Conservation (phyloP, 2,113 vertebrate species). For the Neodon shergylaensis region DNA sequence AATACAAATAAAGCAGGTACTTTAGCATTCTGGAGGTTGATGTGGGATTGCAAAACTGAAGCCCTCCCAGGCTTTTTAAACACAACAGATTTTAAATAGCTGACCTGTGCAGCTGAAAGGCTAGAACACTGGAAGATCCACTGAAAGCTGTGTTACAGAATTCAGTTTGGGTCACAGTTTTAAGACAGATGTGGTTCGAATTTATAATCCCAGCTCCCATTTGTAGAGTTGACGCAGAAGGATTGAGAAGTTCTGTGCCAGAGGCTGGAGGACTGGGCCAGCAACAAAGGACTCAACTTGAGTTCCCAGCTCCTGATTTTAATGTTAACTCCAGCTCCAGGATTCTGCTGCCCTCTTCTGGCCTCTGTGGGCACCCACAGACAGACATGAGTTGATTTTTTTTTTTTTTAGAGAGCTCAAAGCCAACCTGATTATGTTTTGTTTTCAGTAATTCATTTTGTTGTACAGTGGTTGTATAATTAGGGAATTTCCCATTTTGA, state of each 20-base stretch:
- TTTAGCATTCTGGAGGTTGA: neutral
- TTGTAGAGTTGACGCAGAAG: neutral
- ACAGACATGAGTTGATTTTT: too few relatives aligned
- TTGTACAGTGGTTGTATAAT: neutral
- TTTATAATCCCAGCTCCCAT: neutral
- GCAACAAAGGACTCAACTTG: neutral
- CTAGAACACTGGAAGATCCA: neutral
- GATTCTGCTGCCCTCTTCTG: neutral
- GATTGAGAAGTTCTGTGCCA: neutral
- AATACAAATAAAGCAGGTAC: neutral
- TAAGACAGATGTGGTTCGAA: neutral
- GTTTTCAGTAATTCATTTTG: neutral
- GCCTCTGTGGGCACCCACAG: neutral
- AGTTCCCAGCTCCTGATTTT: neutral
- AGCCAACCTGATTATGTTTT: neutral
- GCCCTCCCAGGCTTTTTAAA: neutral
- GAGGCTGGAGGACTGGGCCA: neutral
- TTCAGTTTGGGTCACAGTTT: neutral
- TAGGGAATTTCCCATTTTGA: conserved; percentile 34
- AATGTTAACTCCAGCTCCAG: neutral
- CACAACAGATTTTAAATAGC: neutral
- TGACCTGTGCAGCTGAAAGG: conserved; percentile 4
- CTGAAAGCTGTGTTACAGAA: neutral
- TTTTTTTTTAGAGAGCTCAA: too few relatives aligned
- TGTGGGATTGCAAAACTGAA: neutral